Evolutionary conservation across 2,113 vertebrate species (phyloP).

Genomic region (Phycodurus eques): DNA sequence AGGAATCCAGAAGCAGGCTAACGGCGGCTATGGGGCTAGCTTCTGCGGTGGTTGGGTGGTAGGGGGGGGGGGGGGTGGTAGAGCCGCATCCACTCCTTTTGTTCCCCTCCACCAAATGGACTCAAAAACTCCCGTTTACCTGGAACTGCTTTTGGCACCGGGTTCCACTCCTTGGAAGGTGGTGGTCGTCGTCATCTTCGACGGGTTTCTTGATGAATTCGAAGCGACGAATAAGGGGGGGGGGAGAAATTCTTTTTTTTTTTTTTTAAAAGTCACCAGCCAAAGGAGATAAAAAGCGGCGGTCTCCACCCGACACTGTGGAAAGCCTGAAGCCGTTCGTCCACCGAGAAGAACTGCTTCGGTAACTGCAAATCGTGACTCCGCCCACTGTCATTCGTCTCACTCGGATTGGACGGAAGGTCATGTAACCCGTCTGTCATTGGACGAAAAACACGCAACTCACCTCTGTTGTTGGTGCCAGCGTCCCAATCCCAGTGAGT

Average conservation of each 20-base stretch:
- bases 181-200: constrained; percentile 91
- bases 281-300: not conserved
- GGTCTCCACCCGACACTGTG: constrained; percentile 75
- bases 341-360: constrained; percentile 47
- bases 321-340: constrained; percentile 5
- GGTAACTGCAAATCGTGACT: constrained; percentile 61
- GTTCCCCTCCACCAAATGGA: constrained; percentile 55
- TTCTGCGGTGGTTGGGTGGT: not conserved
- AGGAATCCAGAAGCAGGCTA: constrained; percentile 33
- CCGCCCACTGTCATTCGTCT: constrained; percentile 45
- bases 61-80: not conserved
- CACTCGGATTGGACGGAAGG: constrained; percentile 59
- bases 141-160: constrained; percentile 90
- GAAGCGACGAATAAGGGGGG: constrained; percentile 15
- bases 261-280: too few relatives aligned
- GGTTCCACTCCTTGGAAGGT: constrained; percentile 91
- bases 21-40: constrained; percentile 2
- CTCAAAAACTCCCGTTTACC: constrained; percentile 71
- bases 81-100: constrained; percentile 73
- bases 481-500: constrained; percentile 22
- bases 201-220: constrained; percentile 23
- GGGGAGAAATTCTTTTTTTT: too few relatives aligned
- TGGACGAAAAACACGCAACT: constrained; percentile 33
- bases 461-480: constrained; percentile 41
- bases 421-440: constrained; percentile 32